phyloP scores from a whole-genome alignment of 1,140 invertebrate species.

The Drosophila rufa region DNA sequence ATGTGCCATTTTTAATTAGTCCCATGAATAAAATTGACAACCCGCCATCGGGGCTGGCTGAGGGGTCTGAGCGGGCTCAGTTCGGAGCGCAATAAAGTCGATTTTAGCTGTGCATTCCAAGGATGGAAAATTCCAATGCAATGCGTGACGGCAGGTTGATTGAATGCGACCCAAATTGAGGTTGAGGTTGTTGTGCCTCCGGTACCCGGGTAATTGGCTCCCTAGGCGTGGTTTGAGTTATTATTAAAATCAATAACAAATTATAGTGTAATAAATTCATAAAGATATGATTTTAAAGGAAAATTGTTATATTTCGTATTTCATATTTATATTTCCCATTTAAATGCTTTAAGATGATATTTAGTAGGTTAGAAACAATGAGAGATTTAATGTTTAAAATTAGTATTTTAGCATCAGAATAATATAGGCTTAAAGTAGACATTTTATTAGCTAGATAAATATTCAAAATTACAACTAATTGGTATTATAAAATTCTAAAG shows the following conservation, averaged over 20 bases:
- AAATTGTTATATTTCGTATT: neutral
- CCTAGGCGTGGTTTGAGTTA: neutral
- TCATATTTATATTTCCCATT: neutral
- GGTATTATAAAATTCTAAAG: too few species aligned
- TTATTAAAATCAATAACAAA: slow-evolving; percentile 14
- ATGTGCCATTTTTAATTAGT: slow-evolving; percentile 66
- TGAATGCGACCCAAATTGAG: slow-evolving; percentile 39
- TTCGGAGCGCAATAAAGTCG: slow-evolving; percentile 13
- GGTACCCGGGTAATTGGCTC: slow-evolving; percentile 1
- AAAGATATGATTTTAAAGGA: neutral
- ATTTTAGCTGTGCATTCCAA: slow-evolving; percentile 32
- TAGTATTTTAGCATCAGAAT: too few species aligned
- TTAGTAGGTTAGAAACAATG: too few species aligned
- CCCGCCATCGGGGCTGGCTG: neutral
- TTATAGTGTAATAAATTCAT: slow-evolving; percentile 7
- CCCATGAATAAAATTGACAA: slow-evolving; percentile 54
- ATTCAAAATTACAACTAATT: neutral
- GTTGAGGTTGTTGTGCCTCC: slow-evolving; percentile 20
- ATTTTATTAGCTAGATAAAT: neutral
- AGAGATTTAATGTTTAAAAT: too few species aligned
- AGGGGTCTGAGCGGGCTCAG: neutral
- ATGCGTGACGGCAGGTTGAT: slow-evolving; percentile 34
- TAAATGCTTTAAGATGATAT: too few species aligned
- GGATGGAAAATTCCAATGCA: slow-evolving; percentile 39
- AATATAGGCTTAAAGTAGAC: too few species aligned